Evolutionary conservation across 2,888 invertebrate genomes (phyloP), one percentile per base, ranked within the genome.

Genomic region (Leptogaster cylindrica): DNA sequence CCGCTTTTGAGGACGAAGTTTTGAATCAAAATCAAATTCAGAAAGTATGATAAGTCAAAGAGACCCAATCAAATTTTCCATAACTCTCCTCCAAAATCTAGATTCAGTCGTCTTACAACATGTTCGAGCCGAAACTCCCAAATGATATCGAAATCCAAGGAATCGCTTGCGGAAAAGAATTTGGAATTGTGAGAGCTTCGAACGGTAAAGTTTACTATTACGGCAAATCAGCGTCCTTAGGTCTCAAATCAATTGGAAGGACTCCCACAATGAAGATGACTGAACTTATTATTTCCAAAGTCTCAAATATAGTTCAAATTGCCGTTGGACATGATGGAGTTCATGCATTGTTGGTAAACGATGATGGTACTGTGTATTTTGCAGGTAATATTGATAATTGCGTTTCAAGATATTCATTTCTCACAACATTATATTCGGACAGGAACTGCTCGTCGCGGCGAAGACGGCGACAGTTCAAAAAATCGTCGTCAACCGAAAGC

Each of bases 251-350:
- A 5, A 76, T 78, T 68, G 81, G 79, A 0, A 76, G 80, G 2
- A 79, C 78, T 7, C 79, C 81, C 1, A 79, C 78, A 0, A 72
- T 81, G 73, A 80, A 82, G 73, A 81, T 84, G 77, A 80, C 82
- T 1, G 85, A 85, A 71, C 72, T 85, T 39, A 84, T 87, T 36
- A 83, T 90, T 65, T 86, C 89, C 0, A 92, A 92, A 82, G 86
- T 88, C 16, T 88, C 89, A 1, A 88, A 87, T 76, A 86, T 91
- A 68, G 81, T 84, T 1, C 89, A 95, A 81, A 87, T 95, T 70
- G 90, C 95, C 0, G 87, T 95, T 2, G 97, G 97, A 0, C 96
- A 97, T 76, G 97, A 98, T 77, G 95, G 96, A 1, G 87, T 92
- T 55, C 95, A 98, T 79, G 94, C 93, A 0, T 84, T 97, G 61